Evolutionary conservation across 2,113 vertebrate species (phyloP), one percentile per base, ranked within the genome.

Genomic region (Acrocephalus arundinaceus): DNA sequence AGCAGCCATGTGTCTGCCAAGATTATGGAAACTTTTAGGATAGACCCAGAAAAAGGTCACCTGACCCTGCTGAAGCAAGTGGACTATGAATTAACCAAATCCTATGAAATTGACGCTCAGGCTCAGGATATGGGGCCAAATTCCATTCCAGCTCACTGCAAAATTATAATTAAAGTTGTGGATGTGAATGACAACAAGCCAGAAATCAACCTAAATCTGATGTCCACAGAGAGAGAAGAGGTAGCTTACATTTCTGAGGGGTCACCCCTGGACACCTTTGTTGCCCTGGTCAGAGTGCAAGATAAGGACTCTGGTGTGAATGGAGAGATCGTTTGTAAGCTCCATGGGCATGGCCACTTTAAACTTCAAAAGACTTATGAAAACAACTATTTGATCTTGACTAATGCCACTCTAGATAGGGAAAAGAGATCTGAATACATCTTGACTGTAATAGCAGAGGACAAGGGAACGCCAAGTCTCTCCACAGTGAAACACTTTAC

Each of bases 101-200:
- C 99, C 11, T 99, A 99, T 7, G 99, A 99, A 96, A 98, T 99
- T 43, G 99, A 99, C 30, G 98, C 98, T 9, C 99, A 99, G 91
- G 99, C 99, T 41, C 99, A 99, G 90, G 99, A 99, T 78, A 30
- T 99, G 98, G 99, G 99, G 45, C 99, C 99, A 0, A 99, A 99
- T 90, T 99, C 99, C 16, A 99, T 99, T 75, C 99, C 99, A 8
- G 99, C 99, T 65, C 99, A 99, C 54, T 99, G 99, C 96, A 99
- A 99, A 96, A 99, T 99, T 72, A 98, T 99, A 80, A 98, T 99
- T 72, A 99, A 99, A 95, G 96, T 99, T 66, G 98, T 99, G 84
- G 99, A 99, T 33, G 98, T 99, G 19, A 99, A 99, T 43, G 99
- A 99, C 97, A 99, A 99, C 96, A 99, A 99, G 68, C 99, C 99